phyloP scores from a whole-genome alignment of 2,888 invertebrate genomes.

The Ferdinandea cuprea region DNA sequence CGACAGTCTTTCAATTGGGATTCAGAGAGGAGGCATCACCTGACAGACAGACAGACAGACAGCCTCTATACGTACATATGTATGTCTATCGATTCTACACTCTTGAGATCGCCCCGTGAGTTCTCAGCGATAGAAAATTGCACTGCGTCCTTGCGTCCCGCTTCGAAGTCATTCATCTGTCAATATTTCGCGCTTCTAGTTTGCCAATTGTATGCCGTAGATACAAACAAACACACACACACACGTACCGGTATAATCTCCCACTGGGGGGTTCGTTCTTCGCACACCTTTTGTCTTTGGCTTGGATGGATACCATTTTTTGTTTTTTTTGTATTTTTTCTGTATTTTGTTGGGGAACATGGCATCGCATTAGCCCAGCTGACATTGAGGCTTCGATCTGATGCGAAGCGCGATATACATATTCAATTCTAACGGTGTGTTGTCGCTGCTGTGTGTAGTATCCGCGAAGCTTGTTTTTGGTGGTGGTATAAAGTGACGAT shows the following conservation, averaged over 20 bases:
- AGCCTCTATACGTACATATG: constrained; percentile 32
- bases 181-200: constrained; percentile 72
- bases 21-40: constrained; percentile 46
- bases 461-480: constrained; percentile 28
- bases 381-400: constrained; percentile 70
- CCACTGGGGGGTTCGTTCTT: constrained; percentile 64
- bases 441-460: constrained; percentile 2
- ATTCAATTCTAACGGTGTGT: constrained; percentile 73
- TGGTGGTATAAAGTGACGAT: constrained; percentile 47
- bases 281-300: constrained; percentile 66
- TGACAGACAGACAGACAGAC: constrained; percentile 58
- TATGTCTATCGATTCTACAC: constrained; percentile 49
- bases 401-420: constrained; percentile 69
- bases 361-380: constrained; percentile 70
- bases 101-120: constrained; percentile 33
- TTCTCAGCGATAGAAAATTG: constrained; percentile 39
- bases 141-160: constrained; percentile 4
- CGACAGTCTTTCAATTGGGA: constrained; percentile 24
- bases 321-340: constrained; percentile 15
- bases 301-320: constrained; percentile 11
- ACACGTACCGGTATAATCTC: constrained; percentile 55
- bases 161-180: constrained; percentile 66
- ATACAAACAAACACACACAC: no score
- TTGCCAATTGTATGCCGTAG: constrained; percentile 65
- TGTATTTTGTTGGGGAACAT: constrained; percentile 51